Evolutionary conservation across 1,140 invertebrate genomes (phyloP).

Genomic region (Lepidotrigona ventralis): DNA sequence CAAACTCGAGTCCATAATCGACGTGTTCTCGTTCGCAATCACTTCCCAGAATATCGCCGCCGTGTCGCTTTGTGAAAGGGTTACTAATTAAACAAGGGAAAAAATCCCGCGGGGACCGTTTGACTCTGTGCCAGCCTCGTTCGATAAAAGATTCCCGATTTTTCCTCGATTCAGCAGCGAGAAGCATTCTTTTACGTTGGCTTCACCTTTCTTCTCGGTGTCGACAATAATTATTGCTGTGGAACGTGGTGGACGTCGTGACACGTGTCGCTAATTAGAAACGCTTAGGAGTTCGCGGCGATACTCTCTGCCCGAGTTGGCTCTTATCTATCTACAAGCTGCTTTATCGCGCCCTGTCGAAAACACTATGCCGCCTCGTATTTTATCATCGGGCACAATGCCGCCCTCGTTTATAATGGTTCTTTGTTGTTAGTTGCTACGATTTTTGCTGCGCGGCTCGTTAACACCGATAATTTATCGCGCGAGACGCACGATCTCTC

Average conservation of each 20-base stretch:
- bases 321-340: slow-evolving; percentile 41
- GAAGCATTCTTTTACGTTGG: background rate
- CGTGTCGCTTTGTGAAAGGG: background rate
- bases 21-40: background rate
- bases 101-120: too few species aligned
- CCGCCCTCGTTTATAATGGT: slow-evolving; percentile 37
- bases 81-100: background rate
- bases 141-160: background rate
- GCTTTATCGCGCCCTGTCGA: slow-evolving; percentile 44
- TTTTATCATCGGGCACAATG: slow-evolving; percentile 27
- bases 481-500: background rate
- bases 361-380: slow-evolving; percentile 18
- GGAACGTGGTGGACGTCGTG: background rate
- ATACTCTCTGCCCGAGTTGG: background rate
- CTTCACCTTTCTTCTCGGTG: background rate
- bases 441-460: background rate
- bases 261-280: slow-evolving; percentile 44
- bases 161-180: background rate
- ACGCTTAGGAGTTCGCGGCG: background rate
- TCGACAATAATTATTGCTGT: slow-evolving; percentile 1
- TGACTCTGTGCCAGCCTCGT: background rate
- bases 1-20: background rate
- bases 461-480: slow-evolving; percentile 28
- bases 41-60: background rate
- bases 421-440: slow-evolving; percentile 15